These are phyloP conservation scores for Odontocolon sp. DNA, from an alignment of 2,888 invertebrate species.

Conservation along the genomic window DNA sequence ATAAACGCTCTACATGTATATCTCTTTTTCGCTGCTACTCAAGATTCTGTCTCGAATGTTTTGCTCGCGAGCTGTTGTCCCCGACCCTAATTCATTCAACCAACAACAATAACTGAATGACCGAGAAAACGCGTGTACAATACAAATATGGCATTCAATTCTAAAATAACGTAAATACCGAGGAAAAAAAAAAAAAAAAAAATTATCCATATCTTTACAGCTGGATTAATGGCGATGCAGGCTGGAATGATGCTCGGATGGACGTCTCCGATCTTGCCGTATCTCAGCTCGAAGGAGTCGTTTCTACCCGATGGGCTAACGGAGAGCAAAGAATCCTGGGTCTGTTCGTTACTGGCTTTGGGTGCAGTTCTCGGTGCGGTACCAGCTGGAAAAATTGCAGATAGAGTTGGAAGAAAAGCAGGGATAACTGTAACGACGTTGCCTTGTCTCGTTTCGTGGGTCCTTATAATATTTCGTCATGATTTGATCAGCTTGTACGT, in stretches of 20 bases:
- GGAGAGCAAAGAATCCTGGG: conserved; percentile 70
- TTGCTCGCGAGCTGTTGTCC: conserved; percentile 44
- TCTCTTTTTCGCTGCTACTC: conserved; percentile 33
- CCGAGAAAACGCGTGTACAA: conserved; percentile 22
- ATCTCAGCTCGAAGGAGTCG: conserved; percentile 64
- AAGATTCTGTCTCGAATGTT: conserved; percentile 29
- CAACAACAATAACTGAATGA: conserved; percentile 41
- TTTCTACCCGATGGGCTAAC: conserved; percentile 64
- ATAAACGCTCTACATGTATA: conserved; percentile 42
- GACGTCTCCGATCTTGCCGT: conserved; percentile 74
- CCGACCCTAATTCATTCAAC: conserved; percentile 53
- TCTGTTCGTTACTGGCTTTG: conserved; percentile 71
- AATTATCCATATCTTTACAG: conserved; percentile 60
- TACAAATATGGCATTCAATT: no score
- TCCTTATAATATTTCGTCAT: conserved; percentile 74
- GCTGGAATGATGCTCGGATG: conserved; percentile 75
- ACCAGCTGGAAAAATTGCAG: conserved; percentile 75
- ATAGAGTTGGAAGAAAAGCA: conserved; percentile 72
- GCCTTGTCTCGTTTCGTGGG: conserved; percentile 80
- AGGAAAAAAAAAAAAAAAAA: conserved; percentile 2
- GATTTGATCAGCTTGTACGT: conserved; percentile 66
- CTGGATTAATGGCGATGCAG: conserved; percentile 73
- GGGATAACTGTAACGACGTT: conserved; percentile 68
- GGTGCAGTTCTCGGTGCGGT: conserved; percentile 74
- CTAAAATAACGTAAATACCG: background rate